Conservation (phyloP, 1,140 invertebrate species). For the Brachionus asplanchnoidis region DNA sequence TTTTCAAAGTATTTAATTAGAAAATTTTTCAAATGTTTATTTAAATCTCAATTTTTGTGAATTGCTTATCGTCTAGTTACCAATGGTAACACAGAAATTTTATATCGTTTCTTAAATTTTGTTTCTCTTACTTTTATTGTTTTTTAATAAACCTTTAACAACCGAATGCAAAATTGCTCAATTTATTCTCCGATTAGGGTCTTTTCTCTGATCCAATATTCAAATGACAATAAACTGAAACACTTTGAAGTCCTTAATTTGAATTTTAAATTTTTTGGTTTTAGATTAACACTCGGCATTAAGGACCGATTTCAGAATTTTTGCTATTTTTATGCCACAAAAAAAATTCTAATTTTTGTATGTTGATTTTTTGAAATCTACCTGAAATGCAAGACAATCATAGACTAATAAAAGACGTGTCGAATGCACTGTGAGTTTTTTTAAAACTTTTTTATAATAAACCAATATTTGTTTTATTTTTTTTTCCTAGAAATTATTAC, state of each 20-base stretch:
- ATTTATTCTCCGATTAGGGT: conserved; percentile 6
- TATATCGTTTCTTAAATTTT: background rate
- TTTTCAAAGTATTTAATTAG: background rate
- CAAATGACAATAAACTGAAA: background rate
- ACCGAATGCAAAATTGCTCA: conserved; percentile 33
- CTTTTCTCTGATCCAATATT: background rate
- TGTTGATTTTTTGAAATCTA: background rate
- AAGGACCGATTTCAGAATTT: background rate
- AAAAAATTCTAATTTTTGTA: background rate
- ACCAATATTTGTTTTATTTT: background rate
- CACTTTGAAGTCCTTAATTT: background rate
- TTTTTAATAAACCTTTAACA: conserved; percentile 37
- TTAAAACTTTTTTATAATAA: background rate
- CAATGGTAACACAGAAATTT: conserved; percentile 20
- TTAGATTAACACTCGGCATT: background rate
- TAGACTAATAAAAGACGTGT: conserved; percentile 37
- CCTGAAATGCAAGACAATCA: conserved; percentile 37
- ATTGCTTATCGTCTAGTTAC: conserved; percentile 9
- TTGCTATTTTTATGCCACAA: background rate
- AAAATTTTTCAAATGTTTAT: conserved; percentile 1
- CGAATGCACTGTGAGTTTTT: conserved; percentile 25
- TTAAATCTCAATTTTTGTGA: background rate
- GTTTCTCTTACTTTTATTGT: conserved; percentile 15
- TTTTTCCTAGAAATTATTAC: conserved; percentile 8
- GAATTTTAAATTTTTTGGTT: background rate